Percentiles rank a stretch among this genome's conserved stretches.
phyloP scores from a whole-genome alignment of 2,113 vertebrate genomes.

The Bagarius yarrelli region DNA sequence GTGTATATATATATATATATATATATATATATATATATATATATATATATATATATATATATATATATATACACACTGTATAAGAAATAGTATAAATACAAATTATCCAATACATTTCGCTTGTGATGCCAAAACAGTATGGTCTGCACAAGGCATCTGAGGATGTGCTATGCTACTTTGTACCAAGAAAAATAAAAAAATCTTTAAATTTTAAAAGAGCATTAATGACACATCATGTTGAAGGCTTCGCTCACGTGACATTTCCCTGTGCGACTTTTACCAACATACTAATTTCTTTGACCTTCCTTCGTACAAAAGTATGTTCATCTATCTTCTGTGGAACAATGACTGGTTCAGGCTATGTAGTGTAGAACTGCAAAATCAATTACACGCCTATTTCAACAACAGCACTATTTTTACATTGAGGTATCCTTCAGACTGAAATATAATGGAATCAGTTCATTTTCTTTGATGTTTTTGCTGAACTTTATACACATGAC shows the following conservation, averaged over 20 bases:
- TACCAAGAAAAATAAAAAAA: too few relatives aligned
- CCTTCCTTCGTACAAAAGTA: slow-evolving; percentile 60
- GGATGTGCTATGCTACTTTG: too few relatives aligned
- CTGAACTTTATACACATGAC: slow-evolving; percentile 77
- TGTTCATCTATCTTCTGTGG: slow-evolving; percentile 55
- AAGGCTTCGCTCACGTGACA: not conserved
- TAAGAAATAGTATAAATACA: too few relatives aligned
- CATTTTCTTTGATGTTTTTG: slow-evolving; percentile 73
- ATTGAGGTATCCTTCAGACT: slow-evolving; percentile 63
- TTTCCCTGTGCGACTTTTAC: slow-evolving; percentile 13
- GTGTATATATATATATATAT: too few relatives aligned
- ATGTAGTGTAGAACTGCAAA: slow-evolving; percentile 42
- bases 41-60: too few relatives aligned
- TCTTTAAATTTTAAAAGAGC: not conserved
- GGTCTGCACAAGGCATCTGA: too few relatives aligned
- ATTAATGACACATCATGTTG: not conserved
- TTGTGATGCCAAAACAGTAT: too few relatives aligned
- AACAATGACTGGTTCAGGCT: slow-evolving; percentile 43
- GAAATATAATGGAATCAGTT: slow-evolving; percentile 73
- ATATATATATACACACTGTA: too few relatives aligned
- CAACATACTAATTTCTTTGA: slow-evolving; percentile 47
- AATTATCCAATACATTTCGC: too few relatives aligned
- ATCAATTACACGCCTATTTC: slow-evolving; percentile 64
- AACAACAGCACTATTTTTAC: slow-evolving; percentile 68
- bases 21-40: too few relatives aligned